A percentile compares a stretch with the other conserved stretches of the same genome.
Evolutionary conservation across 2,797 vertebrate species (phyloP).

Genomic region (Smutsia gigantea): DNA sequence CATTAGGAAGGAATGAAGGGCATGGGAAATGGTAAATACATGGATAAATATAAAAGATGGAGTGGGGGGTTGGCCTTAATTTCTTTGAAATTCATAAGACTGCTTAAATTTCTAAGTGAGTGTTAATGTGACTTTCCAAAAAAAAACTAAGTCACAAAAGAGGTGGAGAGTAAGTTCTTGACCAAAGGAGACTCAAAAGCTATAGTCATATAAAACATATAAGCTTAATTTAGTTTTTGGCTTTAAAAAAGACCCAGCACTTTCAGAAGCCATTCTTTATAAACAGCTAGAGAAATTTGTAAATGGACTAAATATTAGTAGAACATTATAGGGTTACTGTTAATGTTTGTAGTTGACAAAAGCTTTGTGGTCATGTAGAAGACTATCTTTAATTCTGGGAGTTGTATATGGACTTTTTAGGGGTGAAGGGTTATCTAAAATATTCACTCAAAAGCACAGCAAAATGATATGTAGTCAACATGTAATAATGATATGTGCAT

Average conservation of each 20-base stretch:
- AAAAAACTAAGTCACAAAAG: background rate
- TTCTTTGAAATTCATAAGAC: background rate
- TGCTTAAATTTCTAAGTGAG: background rate
- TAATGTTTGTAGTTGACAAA: background rate
- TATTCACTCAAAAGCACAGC: background rate
- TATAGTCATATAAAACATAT: background rate
- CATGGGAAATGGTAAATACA: background rate
- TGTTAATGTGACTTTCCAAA: background rate
- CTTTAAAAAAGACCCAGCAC: background rate
- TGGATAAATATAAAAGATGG: background rate
- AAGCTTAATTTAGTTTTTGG: background rate
- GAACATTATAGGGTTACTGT: background rate
- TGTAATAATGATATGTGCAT: background rate
- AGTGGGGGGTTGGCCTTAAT: background rate
- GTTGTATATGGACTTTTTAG: background rate
- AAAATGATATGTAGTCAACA: background rate
- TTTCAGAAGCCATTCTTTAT: background rate
- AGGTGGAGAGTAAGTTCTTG: background rate
- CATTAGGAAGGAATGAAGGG: background rate
- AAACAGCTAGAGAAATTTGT: background rate
- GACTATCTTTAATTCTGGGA: background rate
- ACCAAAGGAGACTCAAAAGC: background rate
- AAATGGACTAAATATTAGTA: background rate
- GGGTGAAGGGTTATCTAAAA: background rate
- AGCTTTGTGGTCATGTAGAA: background rate